Evolutionary conservation across 2,113 vertebrate species (phyloP), one percentile per base, ranked within the genome.

Genomic region (Strix uralensis): DNA sequence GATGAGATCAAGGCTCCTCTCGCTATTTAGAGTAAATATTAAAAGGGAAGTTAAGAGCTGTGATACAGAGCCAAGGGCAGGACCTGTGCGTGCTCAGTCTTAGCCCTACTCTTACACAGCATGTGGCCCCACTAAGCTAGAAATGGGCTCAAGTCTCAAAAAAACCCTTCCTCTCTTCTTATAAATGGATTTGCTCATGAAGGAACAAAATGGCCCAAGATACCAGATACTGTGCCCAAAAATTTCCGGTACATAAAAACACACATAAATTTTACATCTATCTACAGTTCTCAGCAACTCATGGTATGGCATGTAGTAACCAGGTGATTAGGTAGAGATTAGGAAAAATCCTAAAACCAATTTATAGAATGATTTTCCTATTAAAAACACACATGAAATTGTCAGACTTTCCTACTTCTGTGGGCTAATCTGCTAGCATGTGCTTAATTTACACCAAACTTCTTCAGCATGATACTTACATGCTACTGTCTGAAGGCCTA

Each of bases 31-130:
- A 71, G 47, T 44, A 26, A 52, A 58, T 19, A 40, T 1, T 7
- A 36, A 54, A 36, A 42, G 57, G 47, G 3, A 81, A 44, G 16
- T 15, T 0, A 4, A 40, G n/a, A 10, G 38, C 58, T 0, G 0
- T 0, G 11, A 19, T 4, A 8, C 27, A 57, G 65, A 79, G 54
- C 61, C 84, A 69, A 29, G 63, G 49, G 44, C 71, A 92, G 52
- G 66, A 87, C 20, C 40, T n/a, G 8, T 2, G 3, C 0, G 1
- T 11, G 27, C 81, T 46, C 34, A 14, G 27, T 15, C 61, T 38
- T 26, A 51, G 67, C 61, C 47, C 8, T 3, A 2, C 47, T 52
- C 70, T 72, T 9, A 32, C 29, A 13, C 30, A 61, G 75, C 67
- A 20, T 5, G 3, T 14, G 46, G 42, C 18, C 12, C 38, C 17